A percentile compares a stretch with the other conserved stretches of the same genome.
phyloP scores from a whole-genome alignment of 2,797 vertebrate species.

The Lithobates sylvaticus region DNA sequence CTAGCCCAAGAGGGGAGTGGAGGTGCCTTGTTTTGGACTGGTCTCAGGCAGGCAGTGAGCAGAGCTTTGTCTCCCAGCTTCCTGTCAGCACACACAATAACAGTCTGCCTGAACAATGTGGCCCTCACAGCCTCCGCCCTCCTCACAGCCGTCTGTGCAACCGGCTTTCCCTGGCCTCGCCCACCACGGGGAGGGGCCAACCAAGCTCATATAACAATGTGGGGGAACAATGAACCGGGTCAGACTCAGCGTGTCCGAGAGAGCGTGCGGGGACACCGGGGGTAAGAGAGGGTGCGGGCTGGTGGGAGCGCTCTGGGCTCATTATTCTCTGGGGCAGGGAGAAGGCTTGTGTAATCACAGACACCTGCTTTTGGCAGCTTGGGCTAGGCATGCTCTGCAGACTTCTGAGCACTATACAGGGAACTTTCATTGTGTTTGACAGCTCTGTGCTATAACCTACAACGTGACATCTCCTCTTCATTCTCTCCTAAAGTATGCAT shows the following conservation, averaged over 20 bases:
- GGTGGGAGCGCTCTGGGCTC: not conserved
- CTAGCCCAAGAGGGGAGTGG: no score
- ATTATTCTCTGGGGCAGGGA: no score
- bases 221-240: conserved; percentile 50
- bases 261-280: not conserved
- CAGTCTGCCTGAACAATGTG: not conserved
- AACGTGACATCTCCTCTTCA: no score
- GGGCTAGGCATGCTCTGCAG: no score
- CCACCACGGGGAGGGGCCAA: not conserved
- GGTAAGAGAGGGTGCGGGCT: conserved; percentile 31
- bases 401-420: no score
- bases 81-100: conserved; percentile 5
- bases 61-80: conserved; percentile 19
- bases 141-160: not conserved
- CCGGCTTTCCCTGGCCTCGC: not conserved
- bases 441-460: no score
- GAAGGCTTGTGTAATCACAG: not conserved
- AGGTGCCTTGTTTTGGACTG: no score
- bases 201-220: conserved; percentile 36
- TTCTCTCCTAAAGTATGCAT: no score
- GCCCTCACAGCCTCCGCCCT: not conserved
- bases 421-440: no score
- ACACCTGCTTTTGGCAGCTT: not conserved
- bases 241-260: conserved; percentile 46
- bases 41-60: not conserved